A percentile compares a stretch with the other conserved stretches of the same genome.
phyloP scores from a whole-genome alignment of 2,797 vertebrate genomes.

The Sebastes hubbsi region DNA sequence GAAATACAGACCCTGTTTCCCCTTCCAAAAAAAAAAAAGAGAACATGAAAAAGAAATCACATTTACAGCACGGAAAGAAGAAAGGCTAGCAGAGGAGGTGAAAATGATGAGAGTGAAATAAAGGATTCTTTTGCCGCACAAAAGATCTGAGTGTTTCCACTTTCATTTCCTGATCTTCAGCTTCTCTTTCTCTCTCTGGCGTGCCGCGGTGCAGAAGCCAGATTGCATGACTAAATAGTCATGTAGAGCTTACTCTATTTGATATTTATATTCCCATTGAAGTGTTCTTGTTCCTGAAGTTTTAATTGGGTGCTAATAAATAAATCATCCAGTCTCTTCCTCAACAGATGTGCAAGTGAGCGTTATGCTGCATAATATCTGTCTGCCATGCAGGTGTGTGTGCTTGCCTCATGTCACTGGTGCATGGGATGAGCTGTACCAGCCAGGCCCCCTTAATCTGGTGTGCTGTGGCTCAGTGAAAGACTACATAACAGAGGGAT shows the following conservation, averaged over 20 bases:
- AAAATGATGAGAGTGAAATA: conserved; percentile 65
- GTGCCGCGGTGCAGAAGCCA: conserved; percentile 64
- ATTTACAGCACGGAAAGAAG: conserved; percentile 65
- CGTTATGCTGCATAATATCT: conserved; percentile 75
- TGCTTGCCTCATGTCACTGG: conserved; percentile 66
- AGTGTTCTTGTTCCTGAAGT: conserved; percentile 84
- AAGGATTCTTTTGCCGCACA: conserved; percentile 72
- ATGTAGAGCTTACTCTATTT: conserved; percentile 80
- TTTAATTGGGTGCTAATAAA: conserved; percentile 86
- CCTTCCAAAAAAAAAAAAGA: not conserved
- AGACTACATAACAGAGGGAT: conserved; percentile 58
- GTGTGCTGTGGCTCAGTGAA: conserved; percentile 53
- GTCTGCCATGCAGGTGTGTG: conserved; percentile 74
- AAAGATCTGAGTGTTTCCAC: conserved; percentile 78
- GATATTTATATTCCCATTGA: conserved; percentile 86
- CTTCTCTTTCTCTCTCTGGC: conserved; percentile 59
- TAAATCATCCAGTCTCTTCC: conserved; percentile 83
- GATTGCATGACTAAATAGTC: conserved; percentile 83
- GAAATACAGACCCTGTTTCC: conserved; percentile 60
- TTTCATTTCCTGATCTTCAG: conserved; percentile 75
- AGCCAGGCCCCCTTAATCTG: conserved; percentile 72
- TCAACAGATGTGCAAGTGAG: conserved; percentile 81
- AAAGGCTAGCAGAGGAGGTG: conserved; percentile 60
- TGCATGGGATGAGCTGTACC: conserved; percentile 66
- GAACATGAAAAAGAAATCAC: conserved; percentile 73